These are phyloP conservation scores for Chrysaora quinquecirrha DNA, from an alignment of 30 jellyfish, hydroid and myxozoan genomes.

Conservation along the genomic window DNA sequence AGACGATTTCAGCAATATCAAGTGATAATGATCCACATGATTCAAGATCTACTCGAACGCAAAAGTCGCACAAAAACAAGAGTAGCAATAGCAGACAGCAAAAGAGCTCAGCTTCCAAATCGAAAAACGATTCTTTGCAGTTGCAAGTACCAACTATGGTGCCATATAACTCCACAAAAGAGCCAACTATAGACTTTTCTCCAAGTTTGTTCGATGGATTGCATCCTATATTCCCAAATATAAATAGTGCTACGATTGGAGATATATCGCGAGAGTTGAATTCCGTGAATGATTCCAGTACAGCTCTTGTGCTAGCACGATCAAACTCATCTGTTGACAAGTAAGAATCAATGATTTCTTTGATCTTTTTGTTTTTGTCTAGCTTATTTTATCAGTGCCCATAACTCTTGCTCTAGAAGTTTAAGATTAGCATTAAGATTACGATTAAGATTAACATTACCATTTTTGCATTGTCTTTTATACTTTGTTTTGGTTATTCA, in stretches of 20 bases:
- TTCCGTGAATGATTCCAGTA: constrained; percentile 11
- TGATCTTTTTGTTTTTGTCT: neutral
- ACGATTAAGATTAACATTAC: no score
- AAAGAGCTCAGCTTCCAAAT: neutral
- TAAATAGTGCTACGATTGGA: constrained; percentile 3
- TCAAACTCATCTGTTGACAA: constrained; percentile 23
- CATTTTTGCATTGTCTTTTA: neutral
- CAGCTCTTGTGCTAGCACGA: constrained; percentile 44
- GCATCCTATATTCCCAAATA: constrained; percentile 40
- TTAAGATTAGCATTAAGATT: no score
- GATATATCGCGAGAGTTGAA: constrained; percentile 42
- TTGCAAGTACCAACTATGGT: constrained; percentile 43
- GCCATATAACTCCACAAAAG: neutral
- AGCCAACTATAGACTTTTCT: constrained; percentile 59
- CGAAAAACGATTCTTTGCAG: constrained; percentile 24
- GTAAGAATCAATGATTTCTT: constrained; percentile 5
- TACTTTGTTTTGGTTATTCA: neutral
- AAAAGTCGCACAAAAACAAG: neutral
- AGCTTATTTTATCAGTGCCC: neutral
- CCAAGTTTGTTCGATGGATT: constrained; percentile 60
- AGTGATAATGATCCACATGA: neutral
- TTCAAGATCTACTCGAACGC: neutral
- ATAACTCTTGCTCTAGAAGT: neutral
- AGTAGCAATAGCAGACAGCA: constrained; percentile 5
- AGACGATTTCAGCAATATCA: neutral